Base-by-base conservation (phyloP, 2,888 invertebrate species). In the Perdita meconis region DNA sequence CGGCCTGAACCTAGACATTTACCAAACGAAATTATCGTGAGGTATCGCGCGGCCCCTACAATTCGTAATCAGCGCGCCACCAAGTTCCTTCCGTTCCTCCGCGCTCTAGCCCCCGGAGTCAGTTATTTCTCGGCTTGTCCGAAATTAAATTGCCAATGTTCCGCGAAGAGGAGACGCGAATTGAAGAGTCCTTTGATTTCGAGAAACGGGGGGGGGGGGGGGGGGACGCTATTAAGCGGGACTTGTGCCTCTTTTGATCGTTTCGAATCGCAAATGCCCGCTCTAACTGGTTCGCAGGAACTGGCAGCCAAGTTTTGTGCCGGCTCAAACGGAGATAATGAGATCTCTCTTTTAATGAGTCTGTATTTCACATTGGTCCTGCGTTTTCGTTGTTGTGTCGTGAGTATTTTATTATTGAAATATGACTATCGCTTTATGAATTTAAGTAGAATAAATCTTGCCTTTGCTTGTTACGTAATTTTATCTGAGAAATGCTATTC, bases 81-180 rank as follows among this genome's bases (percentile, higher is more conserved):
- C 36, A 16, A 16, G 36, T 6, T 10, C 6, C 16, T 38, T 30
- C 30, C 24, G 61, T 22, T 36, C 22, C 34, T 13, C n/a, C n/a
- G 30, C 19, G 22, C n/a, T 34, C 36, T 40, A 36, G 13, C 36
- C 44, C 12, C 44, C 12, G 0, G 10, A 12, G 47, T 19, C 72
- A 16, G 56, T 68, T 44, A 61, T 63, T 55, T 57, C 38, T 30
- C 40, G n/a, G 22, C 22, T 16, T 22, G 55, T 26, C 30, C 57
- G 56, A 66, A 61, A 71, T 75, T 65, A 36, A 71, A 71, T 76
- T 56, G 55, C 42, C 36, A 59, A 59, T 69, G 38, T 61, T 16
- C 38, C 8, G 16, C 16, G n/a, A 19, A 24, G 34, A 8, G 26
- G 24, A 30, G 19, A 44, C 22, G 42, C 30, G 42, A 42, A 44